phyloP scores from a whole-genome alignment of 2,888 invertebrate species.

The Halictus ligatus region DNA sequence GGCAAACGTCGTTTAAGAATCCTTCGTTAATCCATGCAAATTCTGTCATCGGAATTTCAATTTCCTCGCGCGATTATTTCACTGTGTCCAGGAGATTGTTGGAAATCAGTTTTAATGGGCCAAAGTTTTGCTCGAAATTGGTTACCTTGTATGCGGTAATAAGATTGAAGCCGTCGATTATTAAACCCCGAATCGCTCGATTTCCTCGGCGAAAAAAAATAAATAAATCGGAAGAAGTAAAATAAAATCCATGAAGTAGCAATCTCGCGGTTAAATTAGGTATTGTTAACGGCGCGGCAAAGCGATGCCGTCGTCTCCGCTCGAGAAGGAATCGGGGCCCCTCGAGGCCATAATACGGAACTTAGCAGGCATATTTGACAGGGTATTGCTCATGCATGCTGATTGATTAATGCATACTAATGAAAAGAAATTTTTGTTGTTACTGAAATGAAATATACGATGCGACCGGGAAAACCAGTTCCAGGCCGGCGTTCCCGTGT shows the following conservation, averaged over 20 bases:
- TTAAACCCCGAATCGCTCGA: background rate
- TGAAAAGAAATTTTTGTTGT: slow-evolving; percentile 65
- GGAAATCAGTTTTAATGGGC: background rate
- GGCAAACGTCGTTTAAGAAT: background rate
- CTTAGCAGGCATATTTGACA: slow-evolving; percentile 49
- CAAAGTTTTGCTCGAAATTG: slow-evolving; percentile 4
- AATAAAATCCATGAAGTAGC: slow-evolving; percentile 32
- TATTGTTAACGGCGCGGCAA: slow-evolving; percentile 40
- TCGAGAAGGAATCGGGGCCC: background rate
- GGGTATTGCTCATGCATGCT: slow-evolving; percentile 42
- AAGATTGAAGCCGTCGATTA: background rate
- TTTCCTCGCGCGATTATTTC: background rate
- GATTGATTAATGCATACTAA: slow-evolving; percentile 65
- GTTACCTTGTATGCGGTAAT: background rate
- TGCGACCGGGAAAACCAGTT: slow-evolving; percentile 71
- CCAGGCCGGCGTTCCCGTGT: slow-evolving; percentile 64
- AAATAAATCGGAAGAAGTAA: background rate
- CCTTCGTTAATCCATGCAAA: background rate
- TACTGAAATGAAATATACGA: slow-evolving; percentile 66
- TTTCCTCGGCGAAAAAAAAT: background rate
- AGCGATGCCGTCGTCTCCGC: background rate
- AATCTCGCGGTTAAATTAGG: slow-evolving; percentile 44
- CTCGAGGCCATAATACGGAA: slow-evolving; percentile 26
- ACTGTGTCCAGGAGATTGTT: background rate
- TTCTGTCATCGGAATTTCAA: background rate